Evolutionary conservation across 2,797 vertebrate species (phyloP).

Genomic region (Denticeps clupeoides): DNA sequence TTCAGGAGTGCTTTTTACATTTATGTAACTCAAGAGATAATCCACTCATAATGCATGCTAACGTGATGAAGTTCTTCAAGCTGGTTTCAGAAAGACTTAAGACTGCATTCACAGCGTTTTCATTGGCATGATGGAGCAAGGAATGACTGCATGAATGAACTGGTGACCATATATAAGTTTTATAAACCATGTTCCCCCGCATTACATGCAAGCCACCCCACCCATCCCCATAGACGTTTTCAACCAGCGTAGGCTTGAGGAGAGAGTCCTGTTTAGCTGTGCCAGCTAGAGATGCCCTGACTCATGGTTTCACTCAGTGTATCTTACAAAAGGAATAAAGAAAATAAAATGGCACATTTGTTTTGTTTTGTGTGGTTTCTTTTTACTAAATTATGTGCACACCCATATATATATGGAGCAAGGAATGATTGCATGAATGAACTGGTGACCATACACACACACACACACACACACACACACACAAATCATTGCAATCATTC

Average conservation of each 20-base stretch:
- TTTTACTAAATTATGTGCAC: constrained; percentile 55
- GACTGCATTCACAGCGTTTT: no score
- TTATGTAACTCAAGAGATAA: constrained; percentile 32
- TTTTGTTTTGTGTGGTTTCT: constrained; percentile 33
- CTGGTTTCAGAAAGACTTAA: constrained; percentile 32
- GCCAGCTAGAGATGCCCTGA: constrained; percentile 55
- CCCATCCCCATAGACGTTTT: constrained; percentile 71
- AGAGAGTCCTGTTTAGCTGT: constrained; percentile 70
- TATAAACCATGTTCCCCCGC: constrained; percentile 40
- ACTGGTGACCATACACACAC: no score
- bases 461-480: no score
- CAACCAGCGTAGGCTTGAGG: constrained; percentile 82
- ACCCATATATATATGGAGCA: no score
- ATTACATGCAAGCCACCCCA: constrained; percentile 55
- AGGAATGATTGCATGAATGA: no score
- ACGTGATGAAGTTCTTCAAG: constrained; percentile 41
- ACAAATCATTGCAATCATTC: no score
- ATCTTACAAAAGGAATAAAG: constrained; percentile 59
- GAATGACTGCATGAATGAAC: constrained; percentile 32
- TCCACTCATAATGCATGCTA: constrained; percentile 47
- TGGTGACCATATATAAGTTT: constrained; percentile 56
- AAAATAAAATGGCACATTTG: constrained; percentile 80
- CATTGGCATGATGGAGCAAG: no score
- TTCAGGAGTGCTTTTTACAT: constrained; percentile 43
- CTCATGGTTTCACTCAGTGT: constrained; percentile 75